A percentile compares a stretch with the other conserved stretches of the same genome.
Conservation (phyloP, 1,140 invertebrate species). For the Drosophila miranda region DNA sequence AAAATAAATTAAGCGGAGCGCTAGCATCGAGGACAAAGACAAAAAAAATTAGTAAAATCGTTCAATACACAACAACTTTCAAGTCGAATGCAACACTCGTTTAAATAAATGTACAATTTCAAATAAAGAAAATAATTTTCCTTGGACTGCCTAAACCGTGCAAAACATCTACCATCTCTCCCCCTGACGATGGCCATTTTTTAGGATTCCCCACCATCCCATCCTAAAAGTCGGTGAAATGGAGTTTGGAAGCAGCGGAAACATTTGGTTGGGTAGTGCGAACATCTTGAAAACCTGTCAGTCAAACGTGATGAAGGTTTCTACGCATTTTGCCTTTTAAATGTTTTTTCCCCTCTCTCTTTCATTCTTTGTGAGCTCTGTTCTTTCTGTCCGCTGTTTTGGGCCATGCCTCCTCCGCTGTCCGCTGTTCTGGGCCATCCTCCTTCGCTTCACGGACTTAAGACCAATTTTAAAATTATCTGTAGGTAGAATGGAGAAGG, state of each 20-base stretch:
- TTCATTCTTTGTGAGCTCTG: slow-evolving; percentile 25
- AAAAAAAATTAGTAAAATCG: no score
- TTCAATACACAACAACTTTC: no score
- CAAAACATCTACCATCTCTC: not conserved
- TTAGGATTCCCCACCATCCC: not conserved
- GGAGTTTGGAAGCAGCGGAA: slow-evolving; percentile 43
- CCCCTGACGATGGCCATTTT: slow-evolving; percentile 42
- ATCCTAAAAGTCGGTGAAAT: slow-evolving; percentile 29
- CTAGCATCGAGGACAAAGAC: no score
- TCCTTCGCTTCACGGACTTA: slow-evolving; percentile 22
- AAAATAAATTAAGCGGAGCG: no score
- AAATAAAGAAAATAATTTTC: no score
- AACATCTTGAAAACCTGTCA: slow-evolving; percentile 82
- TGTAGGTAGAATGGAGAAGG: slow-evolving; percentile 26
- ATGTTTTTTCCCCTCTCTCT: slow-evolving; percentile 24
- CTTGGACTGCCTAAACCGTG: no score
- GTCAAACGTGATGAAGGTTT: slow-evolving; percentile 81
- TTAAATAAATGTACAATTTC: no score
- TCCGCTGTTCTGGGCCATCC: slow-evolving; percentile 31
- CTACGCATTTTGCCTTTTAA: slow-evolving; percentile 71
- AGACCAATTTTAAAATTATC: slow-evolving; percentile 59
- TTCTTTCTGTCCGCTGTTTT: slow-evolving; percentile 22
- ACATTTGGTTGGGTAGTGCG: slow-evolving; percentile 69
- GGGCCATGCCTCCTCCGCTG: slow-evolving; percentile 20
- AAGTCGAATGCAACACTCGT: no score